These are phyloP conservation scores for Galagoides demidoff DNA, from an alignment of 2,797 vertebrate species.

Conservation along the genomic window DNA sequence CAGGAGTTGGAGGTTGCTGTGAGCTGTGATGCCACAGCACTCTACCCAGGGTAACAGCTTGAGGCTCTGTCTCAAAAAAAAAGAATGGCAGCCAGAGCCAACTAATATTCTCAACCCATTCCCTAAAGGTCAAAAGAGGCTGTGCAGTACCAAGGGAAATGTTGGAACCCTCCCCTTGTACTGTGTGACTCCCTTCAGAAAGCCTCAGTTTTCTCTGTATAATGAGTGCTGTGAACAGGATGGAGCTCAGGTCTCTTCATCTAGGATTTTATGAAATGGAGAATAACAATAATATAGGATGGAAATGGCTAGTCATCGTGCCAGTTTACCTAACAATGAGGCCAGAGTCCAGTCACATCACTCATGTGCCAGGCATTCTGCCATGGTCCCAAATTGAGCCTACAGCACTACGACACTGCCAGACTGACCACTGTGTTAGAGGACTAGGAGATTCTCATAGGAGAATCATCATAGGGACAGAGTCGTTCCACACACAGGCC, in stretches of 20 bases:
- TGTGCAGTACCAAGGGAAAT: fast-evolving
- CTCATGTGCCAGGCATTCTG: neutral
- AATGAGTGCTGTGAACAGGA: neutral
- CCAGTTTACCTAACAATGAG: neutral
- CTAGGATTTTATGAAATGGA: neutral
- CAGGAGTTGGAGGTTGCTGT: no score
- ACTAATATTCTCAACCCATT: neutral
- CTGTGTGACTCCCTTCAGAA: neutral
- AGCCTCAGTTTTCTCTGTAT: neutral
- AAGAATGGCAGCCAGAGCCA: neutral
- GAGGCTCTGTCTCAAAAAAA: neutral
- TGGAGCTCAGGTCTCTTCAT: neutral
- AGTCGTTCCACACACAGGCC: neutral
- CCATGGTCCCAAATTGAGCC: neutral
- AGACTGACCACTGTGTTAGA: neutral
- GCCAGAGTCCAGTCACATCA: neutral
- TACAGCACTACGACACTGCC: neutral
- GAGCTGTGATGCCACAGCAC: no score
- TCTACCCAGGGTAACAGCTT: no score
- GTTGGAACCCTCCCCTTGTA: neutral
- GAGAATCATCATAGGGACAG: neutral
- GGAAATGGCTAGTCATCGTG: neutral
- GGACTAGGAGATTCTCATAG: neutral
- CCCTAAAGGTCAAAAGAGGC: neutral
- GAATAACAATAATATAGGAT: neutral